Evolutionary conservation across 2,888 invertebrate species (phyloP), one percentile per base, ranked within the genome.

Genomic region (Embidobia sp.): DNA sequence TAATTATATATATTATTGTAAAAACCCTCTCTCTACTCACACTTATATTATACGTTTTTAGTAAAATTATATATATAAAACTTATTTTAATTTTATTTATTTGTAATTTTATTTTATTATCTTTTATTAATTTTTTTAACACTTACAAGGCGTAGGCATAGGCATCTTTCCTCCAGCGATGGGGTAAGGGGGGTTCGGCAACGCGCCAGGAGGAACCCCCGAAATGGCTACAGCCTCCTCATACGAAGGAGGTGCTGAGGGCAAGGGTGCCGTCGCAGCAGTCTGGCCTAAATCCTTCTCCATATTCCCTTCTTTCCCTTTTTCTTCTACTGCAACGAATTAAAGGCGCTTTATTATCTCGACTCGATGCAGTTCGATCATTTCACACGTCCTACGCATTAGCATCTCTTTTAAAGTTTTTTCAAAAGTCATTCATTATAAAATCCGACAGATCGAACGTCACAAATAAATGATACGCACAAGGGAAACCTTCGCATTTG

Each of bases 161-260:
- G 81, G 77, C 79, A 82, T 78, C 16, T 46, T 27, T 1, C 79
- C 4, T 5, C 48, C 70, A 15, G 64, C 73, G 1, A 78, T 19
- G 1, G 85, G 84, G 69, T 85, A 85, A 1, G 84, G 81, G 27
- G 82, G 70, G n/a, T 59, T 73, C 26, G 42, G 59, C 26, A 78
- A 51, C 6, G 79, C 40, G 19, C 53, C 40, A 1, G 79, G 70
- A n/a, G 48, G 16, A 8, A 22, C 69, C 13, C 69, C 74, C 29
- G 80, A 78, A 40, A 81, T 75, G 13, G 83, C 85, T 8, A 87
- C 78, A 7, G 87, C 87, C 61, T 87, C 87, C 53, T 87, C 87
- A 29, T 87, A 87, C 16, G 87, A 86, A 11, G 87, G 87, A 1
- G 87, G 87, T n/a, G 86, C 87, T 3, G 84, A 70, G 0, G 85